These are phyloP conservation scores for Diadophis punctatus DNA, from an alignment of 2,113 vertebrate species.

Conservation along the genomic window DNA sequence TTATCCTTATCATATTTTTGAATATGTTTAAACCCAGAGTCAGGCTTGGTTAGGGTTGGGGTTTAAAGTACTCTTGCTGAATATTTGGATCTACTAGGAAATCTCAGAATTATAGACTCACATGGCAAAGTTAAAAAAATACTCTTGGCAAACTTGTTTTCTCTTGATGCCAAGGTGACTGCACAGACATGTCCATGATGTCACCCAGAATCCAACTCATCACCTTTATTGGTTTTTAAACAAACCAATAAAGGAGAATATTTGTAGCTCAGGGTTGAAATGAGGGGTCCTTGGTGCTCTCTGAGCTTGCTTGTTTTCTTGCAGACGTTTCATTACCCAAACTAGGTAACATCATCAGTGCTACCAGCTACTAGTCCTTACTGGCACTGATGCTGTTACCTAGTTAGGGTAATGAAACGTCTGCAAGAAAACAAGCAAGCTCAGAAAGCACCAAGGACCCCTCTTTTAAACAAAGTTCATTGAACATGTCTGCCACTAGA, in stretches of 20 bases:
- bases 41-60: background rate
- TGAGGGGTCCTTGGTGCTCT: too few relatives aligned
- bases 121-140: background rate
- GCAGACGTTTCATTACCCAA: too few relatives aligned
- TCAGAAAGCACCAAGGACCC: too few relatives aligned
- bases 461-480: background rate
- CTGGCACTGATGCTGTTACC: too few relatives aligned
- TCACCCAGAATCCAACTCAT: background rate
- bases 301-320: too few relatives aligned
- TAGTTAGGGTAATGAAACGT: too few relatives aligned
- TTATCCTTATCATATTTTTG: background rate
- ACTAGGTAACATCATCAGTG: too few relatives aligned
- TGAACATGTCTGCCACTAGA: conserved; percentile 29
- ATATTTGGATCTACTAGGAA: background rate
- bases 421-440: too few relatives aligned
- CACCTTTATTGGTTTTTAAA: background rate
- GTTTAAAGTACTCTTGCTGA: background rate
- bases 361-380: too few relatives aligned
- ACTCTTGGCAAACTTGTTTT: background rate
- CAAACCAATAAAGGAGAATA: too few relatives aligned
- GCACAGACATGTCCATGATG: background rate
- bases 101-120: background rate
- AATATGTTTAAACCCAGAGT: rapidly evolving
- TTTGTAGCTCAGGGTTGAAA: too few relatives aligned
- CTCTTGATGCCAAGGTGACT: background rate